A percentile compares a stretch with the other conserved stretches of the same genome.
phyloP scores from a whole-genome alignment of 92 coral and sea anemone species.

The Meandrina meandrites region DNA sequence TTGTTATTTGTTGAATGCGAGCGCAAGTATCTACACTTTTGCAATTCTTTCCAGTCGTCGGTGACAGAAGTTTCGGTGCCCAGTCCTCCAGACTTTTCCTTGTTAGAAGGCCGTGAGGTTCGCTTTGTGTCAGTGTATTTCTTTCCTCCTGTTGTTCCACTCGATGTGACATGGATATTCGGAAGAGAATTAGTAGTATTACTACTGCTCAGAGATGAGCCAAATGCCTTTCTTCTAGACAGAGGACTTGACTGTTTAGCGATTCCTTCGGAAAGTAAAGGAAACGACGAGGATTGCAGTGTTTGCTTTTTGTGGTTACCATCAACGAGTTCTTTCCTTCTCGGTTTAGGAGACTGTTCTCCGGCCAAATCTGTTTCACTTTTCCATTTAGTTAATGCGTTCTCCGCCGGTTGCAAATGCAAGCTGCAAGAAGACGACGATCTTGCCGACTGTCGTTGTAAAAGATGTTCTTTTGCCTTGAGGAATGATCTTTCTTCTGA shows the following conservation, averaged over 20 bases:
- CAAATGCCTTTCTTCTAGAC: not conserved
- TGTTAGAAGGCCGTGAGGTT: not conserved
- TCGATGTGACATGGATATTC: not conserved
- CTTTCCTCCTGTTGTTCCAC: not conserved
- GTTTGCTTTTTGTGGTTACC: not conserved
- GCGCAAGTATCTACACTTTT: conserved; percentile 34
- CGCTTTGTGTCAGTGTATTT: not conserved
- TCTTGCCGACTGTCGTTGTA: not conserved
- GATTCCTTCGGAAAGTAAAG: conserved; percentile 3
- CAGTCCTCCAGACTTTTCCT: not conserved
- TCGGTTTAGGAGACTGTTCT: not conserved
- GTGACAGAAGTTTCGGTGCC: not conserved
- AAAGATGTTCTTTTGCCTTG: conserved; percentile 14
- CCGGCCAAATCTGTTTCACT: conserved; percentile 8
- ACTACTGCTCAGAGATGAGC: not conserved
- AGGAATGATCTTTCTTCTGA: conserved; percentile 27
- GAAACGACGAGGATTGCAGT: not conserved
- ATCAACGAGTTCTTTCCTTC: not conserved
- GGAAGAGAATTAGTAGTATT: not conserved
- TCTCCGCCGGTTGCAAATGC: not conserved
- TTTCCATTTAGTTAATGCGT: not conserved
- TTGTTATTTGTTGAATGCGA: not conserved
- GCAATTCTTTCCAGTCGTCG: conserved; percentile 15
- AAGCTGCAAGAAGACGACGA: not conserved
- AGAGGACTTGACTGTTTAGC: not conserved